These are phyloP conservation scores for Leucoma salicis DNA, from an alignment of 2,888 invertebrate species.

Conservation along the genomic window DNA sequence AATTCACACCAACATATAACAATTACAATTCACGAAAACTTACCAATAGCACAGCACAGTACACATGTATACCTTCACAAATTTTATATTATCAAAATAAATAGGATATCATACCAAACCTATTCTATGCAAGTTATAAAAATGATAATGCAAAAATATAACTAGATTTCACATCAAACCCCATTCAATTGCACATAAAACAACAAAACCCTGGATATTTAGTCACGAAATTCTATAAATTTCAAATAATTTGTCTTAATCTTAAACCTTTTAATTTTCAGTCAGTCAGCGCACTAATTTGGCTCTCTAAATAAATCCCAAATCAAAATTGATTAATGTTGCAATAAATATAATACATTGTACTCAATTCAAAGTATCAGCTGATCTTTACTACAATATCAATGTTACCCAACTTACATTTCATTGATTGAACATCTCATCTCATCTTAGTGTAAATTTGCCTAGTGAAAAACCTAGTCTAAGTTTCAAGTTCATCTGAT, in stretches of 20 bases:
- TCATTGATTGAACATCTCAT: slow-evolving; percentile 37
- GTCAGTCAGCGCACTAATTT: slow-evolving; percentile 23
- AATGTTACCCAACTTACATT: too few species aligned
- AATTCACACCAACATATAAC: slow-evolving; percentile 21
- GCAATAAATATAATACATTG: slow-evolving; percentile 27
- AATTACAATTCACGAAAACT: slow-evolving; percentile 14
- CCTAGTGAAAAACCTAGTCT: background rate
- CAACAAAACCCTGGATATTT: slow-evolving; percentile 14
- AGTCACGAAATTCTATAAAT: slow-evolving; percentile 23
- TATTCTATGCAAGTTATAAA: slow-evolving; percentile 25
- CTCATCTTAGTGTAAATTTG: slow-evolving; percentile 9
- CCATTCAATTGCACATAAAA: slow-evolving; percentile 39
- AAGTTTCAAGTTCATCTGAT: too few species aligned
- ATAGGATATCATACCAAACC: slow-evolving; percentile 41
- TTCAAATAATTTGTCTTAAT: slow-evolving; percentile 53
- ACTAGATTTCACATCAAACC: slow-evolving; percentile 30
- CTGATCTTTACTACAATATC: slow-evolving; percentile 14
- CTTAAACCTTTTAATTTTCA: slow-evolving; percentile 32
- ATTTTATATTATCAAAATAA: slow-evolving; percentile 48
- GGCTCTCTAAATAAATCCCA: slow-evolving; percentile 16
- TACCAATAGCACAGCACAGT: slow-evolving; percentile 19
- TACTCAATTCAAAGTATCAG: slow-evolving; percentile 9
- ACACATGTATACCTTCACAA: slow-evolving; percentile 22
- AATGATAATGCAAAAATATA: slow-evolving; percentile 32
- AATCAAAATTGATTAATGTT: slow-evolving; percentile 23